Conservation (phyloP, 2,113 vertebrate genomes). For the Semnornis frantzii region DNA sequence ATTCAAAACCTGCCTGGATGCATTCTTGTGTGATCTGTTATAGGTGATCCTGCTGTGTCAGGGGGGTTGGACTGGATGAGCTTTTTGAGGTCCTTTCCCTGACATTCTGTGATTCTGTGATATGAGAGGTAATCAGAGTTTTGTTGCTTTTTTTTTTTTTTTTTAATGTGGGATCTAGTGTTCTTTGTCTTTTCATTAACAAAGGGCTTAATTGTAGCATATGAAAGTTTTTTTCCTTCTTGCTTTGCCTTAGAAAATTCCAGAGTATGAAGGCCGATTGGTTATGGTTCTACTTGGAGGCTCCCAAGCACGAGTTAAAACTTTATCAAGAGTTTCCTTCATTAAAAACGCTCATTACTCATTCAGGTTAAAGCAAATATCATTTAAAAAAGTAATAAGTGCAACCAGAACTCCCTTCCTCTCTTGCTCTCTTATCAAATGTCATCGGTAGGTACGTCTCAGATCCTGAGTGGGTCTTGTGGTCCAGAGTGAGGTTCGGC, state of each 20-base stretch:
- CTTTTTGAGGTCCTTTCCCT: too few species aligned
- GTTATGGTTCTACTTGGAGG: not conserved
- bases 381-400: not conserved
- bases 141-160: not conserved
- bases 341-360: not conserved
- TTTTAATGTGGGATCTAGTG: not conserved
- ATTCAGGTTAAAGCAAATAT: not conserved
- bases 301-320: not conserved
- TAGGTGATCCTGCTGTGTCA: too few species aligned
- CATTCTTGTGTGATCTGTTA: too few species aligned
- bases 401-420: not conserved
- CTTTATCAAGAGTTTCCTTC: not conserved
- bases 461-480: not conserved
- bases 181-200: not conserved
- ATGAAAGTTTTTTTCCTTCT: not conserved
- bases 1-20: too few species aligned
- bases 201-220: not conserved
- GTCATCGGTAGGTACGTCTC: not conserved
- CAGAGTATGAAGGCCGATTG: not conserved
- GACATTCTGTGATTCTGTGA: too few species aligned
- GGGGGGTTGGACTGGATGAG: too few species aligned
- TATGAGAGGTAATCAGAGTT: not conserved
- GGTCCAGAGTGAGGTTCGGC: not conserved
- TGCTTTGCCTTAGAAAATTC: not conserved
- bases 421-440: not conserved